Base-by-base conservation (phyloP, 2,888 invertebrate genomes). In the Eudemis profundana region DNA sequence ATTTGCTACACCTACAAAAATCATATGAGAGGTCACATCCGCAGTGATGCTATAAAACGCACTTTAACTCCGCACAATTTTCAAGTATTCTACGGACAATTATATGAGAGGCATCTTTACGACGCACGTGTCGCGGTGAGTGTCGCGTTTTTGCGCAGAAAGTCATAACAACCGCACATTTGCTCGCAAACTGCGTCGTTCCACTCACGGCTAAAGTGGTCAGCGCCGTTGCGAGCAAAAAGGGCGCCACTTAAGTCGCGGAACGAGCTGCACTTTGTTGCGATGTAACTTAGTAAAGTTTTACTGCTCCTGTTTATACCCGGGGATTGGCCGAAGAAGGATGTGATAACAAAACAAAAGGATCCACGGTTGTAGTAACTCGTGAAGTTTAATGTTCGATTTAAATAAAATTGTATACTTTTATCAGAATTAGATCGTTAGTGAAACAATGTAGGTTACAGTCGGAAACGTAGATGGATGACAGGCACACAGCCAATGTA, bases 201-300 rank as follows among this genome's bases (percentile, higher is more conserved):
- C 19, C 21, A 19, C 14, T n/a, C 4, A 5, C 10, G 1, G 57
- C 8, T 29, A 33, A 23, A 64, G 57, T 64, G 59, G 51, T 47
- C 47, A 19, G 23, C 19, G 51, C 15, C 49, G 29, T 63, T 59
- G 33, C 40, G 46, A 12, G 29, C 38, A 59, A 50, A 51, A 50
- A 59, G 65, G 53, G 44, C 65, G 40, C 64, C 65, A 53, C 65
- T 65, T 65, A 60, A 64, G 59, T 17, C 12, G 27, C 7, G 8
- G 27, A 14, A 40, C 46, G 23, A 23, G 27, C 17, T 42, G 54
- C 54, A 56, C 56, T 56, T 56, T 56, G 56, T 56, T 42, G 56
- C 56, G 56, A n/a, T 17, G 29, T 56, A 29, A 56, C 42, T 56
- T 56, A 44, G 42, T 56, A 44, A 29, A 56, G 42, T 44, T 56